Base-by-base conservation (phyloP, 2,797 vertebrate species). In the Selene dorsalis region DNA sequence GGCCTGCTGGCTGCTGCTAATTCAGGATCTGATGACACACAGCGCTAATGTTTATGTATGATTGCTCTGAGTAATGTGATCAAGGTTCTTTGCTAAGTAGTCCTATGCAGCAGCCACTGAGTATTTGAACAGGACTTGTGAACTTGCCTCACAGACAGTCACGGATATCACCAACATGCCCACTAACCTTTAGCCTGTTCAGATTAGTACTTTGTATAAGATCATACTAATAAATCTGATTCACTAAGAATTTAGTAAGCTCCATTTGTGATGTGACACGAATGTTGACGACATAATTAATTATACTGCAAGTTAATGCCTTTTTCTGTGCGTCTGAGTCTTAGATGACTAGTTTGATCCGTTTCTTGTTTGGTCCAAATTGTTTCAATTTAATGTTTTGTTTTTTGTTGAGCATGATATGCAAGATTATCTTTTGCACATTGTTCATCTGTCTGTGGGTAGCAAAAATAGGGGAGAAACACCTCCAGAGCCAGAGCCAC, bases 11-110 rank as follows among this genome's bases (percentile, higher is more conserved):
- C 77, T 74, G 71, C 78, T 68, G 75, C 81, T 89, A 75, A 80
- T 77, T 89, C 62, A 63, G 81, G 69, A 75, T 65, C 53, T 52
- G 57, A 81, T 79, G 77, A 84, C 78, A 80, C 73, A 70, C 30
- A 68, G 67, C 6, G 3, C 58, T 60, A 62, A 79, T 88, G 79
- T 83, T 79, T 86, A 84, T 83, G 61, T 65, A 82, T 77, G 67
- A 84, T 56, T 78, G 57, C 53, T 78, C 38, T 60, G 72, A 74
- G 50, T 81, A 72, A 80, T 79, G 35, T n/a, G 77, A 87, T 71
- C 5, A 3, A 68, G 68, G 48, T 48, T 53, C 47, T 57, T 39
- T 56, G 66, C 3, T 75, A 72, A 67, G 59, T 63, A 52, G 71
- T 80, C 45, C 16, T 20, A 32, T 47, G 72, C 22, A 56, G 60